Evolutionary conservation across 2,888 invertebrate genomes (phyloP).

Genomic region (Macroteleia sp.): DNA sequence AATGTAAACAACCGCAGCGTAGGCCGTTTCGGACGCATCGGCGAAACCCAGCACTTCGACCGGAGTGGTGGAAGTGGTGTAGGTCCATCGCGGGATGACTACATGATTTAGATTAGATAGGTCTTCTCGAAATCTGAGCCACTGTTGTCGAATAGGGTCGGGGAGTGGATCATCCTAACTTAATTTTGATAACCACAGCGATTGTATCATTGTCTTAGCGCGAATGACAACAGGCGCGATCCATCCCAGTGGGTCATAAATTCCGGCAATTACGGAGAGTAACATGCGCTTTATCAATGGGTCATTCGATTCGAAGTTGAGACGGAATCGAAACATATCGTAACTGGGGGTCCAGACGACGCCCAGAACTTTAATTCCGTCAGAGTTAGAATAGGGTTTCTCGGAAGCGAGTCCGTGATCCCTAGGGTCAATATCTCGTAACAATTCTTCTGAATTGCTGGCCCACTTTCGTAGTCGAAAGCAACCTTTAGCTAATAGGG

Average conservation of each 20-base stretch:
- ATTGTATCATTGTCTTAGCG: background rate
- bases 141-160: too few species aligned
- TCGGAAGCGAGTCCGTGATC: conserved; percentile 5
- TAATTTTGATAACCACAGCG: background rate
- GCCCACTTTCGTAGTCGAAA: conserved; percentile 8
- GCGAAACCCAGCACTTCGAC: background rate
- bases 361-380: background rate
- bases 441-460: too few species aligned
- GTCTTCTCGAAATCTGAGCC: too few species aligned
- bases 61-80: background rate
- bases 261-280: background rate
- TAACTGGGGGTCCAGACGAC: background rate
- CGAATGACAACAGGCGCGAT: background rate
- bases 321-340: background rate
- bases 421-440: background rate
- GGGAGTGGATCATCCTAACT: background rate
- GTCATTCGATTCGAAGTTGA: too few species aligned
- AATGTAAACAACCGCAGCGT: too few species aligned
- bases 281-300: background rate
- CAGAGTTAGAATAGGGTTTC: background rate
- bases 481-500: conserved; percentile 10
- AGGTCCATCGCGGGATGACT: background rate
- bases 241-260: conserved; percentile 4
- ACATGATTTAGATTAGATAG: too few species aligned
- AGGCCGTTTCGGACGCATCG: conserved; percentile 19